These are phyloP conservation scores for Argynnis bischoffii DNA, from an alignment of 2,888 invertebrate genomes.

Conservation along the genomic window DNA sequence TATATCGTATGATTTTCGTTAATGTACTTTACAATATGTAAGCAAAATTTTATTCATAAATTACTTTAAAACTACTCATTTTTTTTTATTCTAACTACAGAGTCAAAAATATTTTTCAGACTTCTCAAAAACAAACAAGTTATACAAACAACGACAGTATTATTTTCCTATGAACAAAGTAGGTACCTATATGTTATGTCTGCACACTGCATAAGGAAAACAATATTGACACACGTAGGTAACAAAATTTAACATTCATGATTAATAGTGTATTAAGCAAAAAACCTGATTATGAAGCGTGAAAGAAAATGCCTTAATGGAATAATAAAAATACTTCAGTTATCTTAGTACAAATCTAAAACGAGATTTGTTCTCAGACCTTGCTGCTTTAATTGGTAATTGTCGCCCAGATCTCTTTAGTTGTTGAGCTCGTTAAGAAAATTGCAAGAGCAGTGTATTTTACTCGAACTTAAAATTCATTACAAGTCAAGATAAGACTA, in stretches of 20 bases:
- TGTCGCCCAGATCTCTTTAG: constrained; percentile 29
- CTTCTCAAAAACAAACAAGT: not conserved
- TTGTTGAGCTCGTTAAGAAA: constrained; percentile 31
- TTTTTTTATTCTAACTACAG: not conserved
- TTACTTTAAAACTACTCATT: not conserved
- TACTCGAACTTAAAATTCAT: constrained; percentile 18
- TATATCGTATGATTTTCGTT: constrained; percentile 15
- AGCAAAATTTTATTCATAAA: not conserved
- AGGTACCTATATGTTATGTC: not conserved
- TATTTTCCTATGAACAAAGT: constrained; percentile 12
- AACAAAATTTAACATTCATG: constrained; percentile 12
- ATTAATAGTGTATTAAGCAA: constrained; percentile 6
- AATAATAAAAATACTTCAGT: not conserved
- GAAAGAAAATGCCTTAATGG: not conserved
- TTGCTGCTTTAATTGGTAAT: constrained; percentile 33
- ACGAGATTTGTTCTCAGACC: constrained; percentile 19
- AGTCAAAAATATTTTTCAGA: not conserved
- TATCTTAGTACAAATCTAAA: constrained; percentile 13
- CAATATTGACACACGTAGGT: constrained; percentile 10
- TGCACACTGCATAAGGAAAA: constrained; percentile 19
- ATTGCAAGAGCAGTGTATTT: constrained; percentile 24
- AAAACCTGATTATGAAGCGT: not conserved
- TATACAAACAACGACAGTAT: not conserved
- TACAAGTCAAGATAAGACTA: constrained; percentile 27
- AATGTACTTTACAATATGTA: not conserved